These are phyloP conservation scores for Panzeria rudis DNA, from an alignment of 2,888 invertebrate species.

Conservation along the genomic window DNA sequence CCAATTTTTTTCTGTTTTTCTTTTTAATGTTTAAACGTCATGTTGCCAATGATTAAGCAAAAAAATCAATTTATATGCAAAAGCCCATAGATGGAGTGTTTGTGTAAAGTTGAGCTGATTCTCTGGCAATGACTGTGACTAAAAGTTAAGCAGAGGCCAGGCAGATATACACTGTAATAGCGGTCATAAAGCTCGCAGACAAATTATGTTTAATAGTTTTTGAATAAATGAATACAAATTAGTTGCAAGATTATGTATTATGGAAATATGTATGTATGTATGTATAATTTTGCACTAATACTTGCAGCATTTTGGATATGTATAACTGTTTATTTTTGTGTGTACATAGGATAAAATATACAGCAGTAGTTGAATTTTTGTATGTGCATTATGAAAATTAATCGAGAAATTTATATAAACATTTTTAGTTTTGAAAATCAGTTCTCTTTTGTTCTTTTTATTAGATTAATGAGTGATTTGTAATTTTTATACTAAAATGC, in stretches of 20 bases:
- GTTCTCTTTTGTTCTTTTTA: not conserved
- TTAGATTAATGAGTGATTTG: not conserved
- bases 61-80: constrained; percentile 71
- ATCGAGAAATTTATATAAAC: constrained; percentile 15
- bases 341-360: not conserved
- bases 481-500: not conserved
- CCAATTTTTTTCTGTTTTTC: constrained; percentile 6
- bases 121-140: constrained; percentile 5
- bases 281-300: constrained; percentile 16
- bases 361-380: constrained; percentile 13
- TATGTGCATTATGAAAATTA: constrained; percentile 28
- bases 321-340: not conserved
- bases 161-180: constrained; percentile 12
- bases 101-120: not conserved
- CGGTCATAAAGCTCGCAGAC: constrained; percentile 44
- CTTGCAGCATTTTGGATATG: not conserved
- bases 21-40: constrained; percentile 59
- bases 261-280: constrained; percentile 9
- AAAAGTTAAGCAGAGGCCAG: constrained; percentile 23
- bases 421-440: constrained; percentile 14
- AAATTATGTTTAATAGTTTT: constrained; percentile 68
- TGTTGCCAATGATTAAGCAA: constrained; percentile 68
- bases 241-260: constrained; percentile 41
- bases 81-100: not conserved
- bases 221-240: constrained; percentile 65